Evolutionary conservation across 2,113 vertebrate genomes (phyloP).

Genomic region (Columba janthina): DNA sequence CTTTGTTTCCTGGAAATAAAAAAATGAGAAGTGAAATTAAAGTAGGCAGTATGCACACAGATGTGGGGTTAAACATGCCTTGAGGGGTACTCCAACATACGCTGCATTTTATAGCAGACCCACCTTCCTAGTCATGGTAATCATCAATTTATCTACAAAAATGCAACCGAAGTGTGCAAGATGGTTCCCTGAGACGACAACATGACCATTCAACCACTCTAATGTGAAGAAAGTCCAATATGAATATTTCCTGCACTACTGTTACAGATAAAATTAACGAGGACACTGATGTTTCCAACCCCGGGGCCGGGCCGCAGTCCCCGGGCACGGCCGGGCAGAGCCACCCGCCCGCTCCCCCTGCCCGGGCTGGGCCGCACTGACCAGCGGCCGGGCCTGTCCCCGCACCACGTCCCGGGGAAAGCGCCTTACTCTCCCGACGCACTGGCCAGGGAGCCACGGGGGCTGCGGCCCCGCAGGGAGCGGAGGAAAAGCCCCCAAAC

Average conservation of each 20-base stretch:
- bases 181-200: neutral
- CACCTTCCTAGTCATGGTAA: neutral
- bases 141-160: neutral
- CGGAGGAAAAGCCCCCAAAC: rapidly evolving
- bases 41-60: neutral
- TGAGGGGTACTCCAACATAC: neutral
- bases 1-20: neutral
- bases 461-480: neutral
- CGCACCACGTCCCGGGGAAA: neutral
- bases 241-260: rapidly evolving
- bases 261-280: rapidly evolving
- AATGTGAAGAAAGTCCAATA: neutral
- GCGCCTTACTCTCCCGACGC: neutral
- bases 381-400: neutral
- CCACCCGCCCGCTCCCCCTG: neutral
- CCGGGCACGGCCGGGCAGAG: neutral
- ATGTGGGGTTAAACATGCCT: neutral
- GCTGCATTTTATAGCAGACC: neutral
- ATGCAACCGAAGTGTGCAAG: neutral
- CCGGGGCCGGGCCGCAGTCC: neutral
- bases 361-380: too few relatives aligned
- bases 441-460: rapidly evolving
- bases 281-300: rapidly evolving
- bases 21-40: neutral
- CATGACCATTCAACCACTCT: neutral